phyloP scores from a whole-genome alignment of 1,140 invertebrate species.

The Apis laboriosa region DNA sequence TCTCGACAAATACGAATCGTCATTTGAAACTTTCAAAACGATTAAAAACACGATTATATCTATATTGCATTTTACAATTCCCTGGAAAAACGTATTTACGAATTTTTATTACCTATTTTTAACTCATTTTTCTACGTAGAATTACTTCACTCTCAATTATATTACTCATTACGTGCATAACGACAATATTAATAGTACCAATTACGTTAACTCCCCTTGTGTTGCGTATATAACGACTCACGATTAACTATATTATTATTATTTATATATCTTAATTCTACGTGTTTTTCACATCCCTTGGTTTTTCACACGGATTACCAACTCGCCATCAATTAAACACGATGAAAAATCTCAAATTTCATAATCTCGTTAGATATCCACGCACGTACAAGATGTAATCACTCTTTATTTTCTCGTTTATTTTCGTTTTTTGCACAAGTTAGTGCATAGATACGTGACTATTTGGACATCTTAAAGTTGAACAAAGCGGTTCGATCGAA shows the following conservation, averaged over 20 bases:
- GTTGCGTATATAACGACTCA: neutral
- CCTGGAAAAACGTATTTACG: no score
- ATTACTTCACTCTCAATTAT: no score
- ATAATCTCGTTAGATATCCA: conserved; percentile 8
- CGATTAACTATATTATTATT: neutral
- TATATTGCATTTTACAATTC: no score
- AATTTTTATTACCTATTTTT: no score
- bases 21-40: no score
- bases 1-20: no score
- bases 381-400: neutral
- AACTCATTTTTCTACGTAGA: no score
- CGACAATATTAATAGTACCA: neutral
- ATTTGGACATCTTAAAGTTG: conserved; percentile 9
- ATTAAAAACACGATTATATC: no score
- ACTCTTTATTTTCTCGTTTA: conserved; percentile 30
- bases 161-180: no score
- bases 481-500: conserved; percentile 38
- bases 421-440: conserved; percentile 2
- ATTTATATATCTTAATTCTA: neutral
- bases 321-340: neutral
- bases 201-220: neutral
- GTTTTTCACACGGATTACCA: neutral
- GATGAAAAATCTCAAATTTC: conserved; percentile 6
- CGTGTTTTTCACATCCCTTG: neutral
- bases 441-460: neutral